Conservation (phyloP, 2,113 vertebrate genomes). For the Hymenochirus boettgeri region DNA sequence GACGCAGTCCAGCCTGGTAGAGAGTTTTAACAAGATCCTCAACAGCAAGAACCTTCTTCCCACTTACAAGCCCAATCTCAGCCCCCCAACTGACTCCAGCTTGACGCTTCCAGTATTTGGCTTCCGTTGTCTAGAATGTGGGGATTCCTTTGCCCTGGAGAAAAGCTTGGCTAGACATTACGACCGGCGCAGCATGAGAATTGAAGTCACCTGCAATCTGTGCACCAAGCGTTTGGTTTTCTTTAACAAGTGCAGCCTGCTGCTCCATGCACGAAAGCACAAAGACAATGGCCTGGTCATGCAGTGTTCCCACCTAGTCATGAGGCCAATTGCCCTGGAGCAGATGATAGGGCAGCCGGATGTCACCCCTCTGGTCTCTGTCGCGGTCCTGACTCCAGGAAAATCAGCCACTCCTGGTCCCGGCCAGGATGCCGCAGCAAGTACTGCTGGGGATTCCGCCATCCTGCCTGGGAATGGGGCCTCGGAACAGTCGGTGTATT, state of each 20-base stretch:
- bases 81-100: slow-evolving; percentile 71
- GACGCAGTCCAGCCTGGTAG: slow-evolving; percentile 88
- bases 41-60: slow-evolving; percentile 92
- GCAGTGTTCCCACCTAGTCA: slow-evolving; percentile 95
- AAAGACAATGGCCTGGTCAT: slow-evolving; percentile 94
- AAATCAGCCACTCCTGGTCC: slow-evolving; percentile 46
- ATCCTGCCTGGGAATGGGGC: slow-evolving; percentile 71
- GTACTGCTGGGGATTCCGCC: slow-evolving; percentile 44
- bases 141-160: slow-evolving; percentile 87
- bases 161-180: slow-evolving; percentile 88
- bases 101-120: slow-evolving; percentile 71
- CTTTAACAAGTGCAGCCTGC: slow-evolving; percentile 96
- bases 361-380: slow-evolving; percentile 54
- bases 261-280: slow-evolving; percentile 90
- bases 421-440: slow-evolving; percentile 53
- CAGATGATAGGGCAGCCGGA: slow-evolving; percentile 93
- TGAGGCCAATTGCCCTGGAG: slow-evolving; percentile 85
- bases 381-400: slow-evolving; percentile 51
- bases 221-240: slow-evolving; percentile 90
- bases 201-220: slow-evolving; percentile 96
- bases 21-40: slow-evolving; percentile 93
- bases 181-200: slow-evolving; percentile 87
- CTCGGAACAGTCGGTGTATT: slow-evolving; percentile 58
- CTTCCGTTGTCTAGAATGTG: slow-evolving; percentile 91
- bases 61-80: slow-evolving; percentile 85